Percentiles rank a stretch among this genome's conserved stretches.
phyloP scores from a whole-genome alignment of 2,797 vertebrate species.

The Ispidina lecontei region DNA sequence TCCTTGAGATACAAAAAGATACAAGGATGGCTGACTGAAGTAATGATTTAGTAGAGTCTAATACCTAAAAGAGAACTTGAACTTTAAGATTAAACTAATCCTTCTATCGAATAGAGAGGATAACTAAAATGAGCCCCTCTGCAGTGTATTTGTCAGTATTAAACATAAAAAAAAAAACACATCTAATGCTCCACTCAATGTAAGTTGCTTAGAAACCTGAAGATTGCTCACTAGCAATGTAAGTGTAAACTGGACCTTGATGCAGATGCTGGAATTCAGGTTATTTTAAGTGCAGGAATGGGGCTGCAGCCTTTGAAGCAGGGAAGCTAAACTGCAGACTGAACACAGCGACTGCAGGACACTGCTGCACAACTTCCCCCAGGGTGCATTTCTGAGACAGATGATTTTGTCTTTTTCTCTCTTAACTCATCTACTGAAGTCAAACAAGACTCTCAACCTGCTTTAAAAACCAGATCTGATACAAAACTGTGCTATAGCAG shows the following conservation, averaged over 20 bases:
- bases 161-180: background rate
- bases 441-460: background rate
- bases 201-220: background rate
- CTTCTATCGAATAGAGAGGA: background rate
- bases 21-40: background rate
- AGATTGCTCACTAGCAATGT: background rate
- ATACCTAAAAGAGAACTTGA: conserved; percentile 4
- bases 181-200: background rate
- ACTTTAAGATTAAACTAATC: conserved; percentile 54
- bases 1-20: conserved; percentile 3
- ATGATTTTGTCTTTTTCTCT: background rate
- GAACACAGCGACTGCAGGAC: background rate
- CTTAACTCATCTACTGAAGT: background rate
- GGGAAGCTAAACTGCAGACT: background rate
- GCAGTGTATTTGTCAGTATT: background rate
- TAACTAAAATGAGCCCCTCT: conserved; percentile 19
- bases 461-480: background rate
- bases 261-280: background rate
- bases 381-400: background rate
- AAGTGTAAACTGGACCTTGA: background rate
- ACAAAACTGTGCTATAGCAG: background rate
- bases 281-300: background rate
- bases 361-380: background rate
- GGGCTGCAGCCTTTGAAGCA: background rate
- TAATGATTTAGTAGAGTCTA: background rate